Conservation (phyloP, 2,113 vertebrate species). For the Phalacrocorax aristotelis region DNA sequence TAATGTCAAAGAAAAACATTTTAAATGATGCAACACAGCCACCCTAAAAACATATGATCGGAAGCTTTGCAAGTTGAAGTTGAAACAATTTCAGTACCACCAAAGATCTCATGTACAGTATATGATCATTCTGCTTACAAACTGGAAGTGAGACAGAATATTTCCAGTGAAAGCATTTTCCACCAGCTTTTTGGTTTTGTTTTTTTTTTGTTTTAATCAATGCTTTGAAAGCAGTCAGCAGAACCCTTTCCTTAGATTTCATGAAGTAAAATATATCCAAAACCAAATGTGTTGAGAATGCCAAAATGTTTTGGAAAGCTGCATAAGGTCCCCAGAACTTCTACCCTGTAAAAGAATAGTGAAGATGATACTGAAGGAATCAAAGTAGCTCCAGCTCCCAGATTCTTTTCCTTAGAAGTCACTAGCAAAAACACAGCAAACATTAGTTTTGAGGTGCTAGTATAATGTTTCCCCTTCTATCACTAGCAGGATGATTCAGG, state of each 20-base stretch:
- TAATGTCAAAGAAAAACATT: background rate
- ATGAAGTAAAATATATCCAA: background rate
- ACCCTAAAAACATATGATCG: background rate
- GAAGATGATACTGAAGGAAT: background rate
- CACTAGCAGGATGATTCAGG: background rate
- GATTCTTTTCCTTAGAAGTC: background rate
- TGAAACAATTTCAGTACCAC: background rate
- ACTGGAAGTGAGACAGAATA: background rate
- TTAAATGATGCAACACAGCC: background rate
- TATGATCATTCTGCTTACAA: background rate
- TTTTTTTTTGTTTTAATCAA: background rate
- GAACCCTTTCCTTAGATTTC: background rate
- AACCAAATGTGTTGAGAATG: background rate
- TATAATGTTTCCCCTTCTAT: background rate
- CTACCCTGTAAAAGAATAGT: background rate
- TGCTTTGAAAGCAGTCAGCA: background rate
- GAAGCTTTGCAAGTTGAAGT: background rate
- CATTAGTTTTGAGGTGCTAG: background rate
- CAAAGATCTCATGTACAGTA: background rate
- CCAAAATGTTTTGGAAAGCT: background rate
- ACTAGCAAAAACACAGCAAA: background rate
- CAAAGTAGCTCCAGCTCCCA: background rate
- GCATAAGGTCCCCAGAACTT: background rate
- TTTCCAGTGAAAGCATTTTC: background rate
- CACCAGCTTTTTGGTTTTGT: background rate